Conservation (phyloP, 2,888 invertebrate species). For the Nomada goodeniana region DNA sequence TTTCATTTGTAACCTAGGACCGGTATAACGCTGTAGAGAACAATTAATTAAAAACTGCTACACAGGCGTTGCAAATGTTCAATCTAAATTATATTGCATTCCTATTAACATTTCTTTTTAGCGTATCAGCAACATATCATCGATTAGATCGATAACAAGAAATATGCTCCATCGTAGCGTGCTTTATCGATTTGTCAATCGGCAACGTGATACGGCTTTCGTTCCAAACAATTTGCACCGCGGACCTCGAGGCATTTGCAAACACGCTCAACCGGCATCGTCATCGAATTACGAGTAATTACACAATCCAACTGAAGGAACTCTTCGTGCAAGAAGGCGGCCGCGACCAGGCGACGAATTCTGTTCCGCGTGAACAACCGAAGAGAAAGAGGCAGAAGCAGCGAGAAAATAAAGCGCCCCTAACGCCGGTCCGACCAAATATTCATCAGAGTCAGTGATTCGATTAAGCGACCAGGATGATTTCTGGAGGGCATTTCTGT, state of each 20-base stretch:
- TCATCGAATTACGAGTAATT: background rate
- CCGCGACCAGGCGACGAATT: slow-evolving; percentile 52
- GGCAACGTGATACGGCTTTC: slow-evolving; percentile 9
- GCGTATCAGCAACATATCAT: background rate
- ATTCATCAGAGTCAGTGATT: slow-evolving; percentile 79
- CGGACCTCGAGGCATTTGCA: slow-evolving; percentile 1
- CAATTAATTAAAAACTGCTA: background rate
- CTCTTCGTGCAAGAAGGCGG: slow-evolving; percentile 59
- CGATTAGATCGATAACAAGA: background rate
- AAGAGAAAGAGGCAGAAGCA: background rate
- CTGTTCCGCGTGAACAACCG: slow-evolving; percentile 10
- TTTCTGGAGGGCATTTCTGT: slow-evolving; percentile 60
- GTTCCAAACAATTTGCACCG: slow-evolving; percentile 15
- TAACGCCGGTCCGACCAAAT: slow-evolving; percentile 62
- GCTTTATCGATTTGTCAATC: slow-evolving; percentile 7
- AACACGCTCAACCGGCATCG: background rate
- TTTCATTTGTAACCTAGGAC: background rate
- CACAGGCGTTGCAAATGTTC: background rate
- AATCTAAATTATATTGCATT: background rate
- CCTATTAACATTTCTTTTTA: background rate
- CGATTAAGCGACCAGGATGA: slow-evolving; percentile 72
- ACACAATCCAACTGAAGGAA: slow-evolving; percentile 6
- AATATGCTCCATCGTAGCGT: background rate
- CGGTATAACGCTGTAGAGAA: background rate
- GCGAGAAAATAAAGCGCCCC: slow-evolving; percentile 68